Evolutionary conservation across 2,797 vertebrate genomes (phyloP).

Genomic region (Lepus townsendii): DNA sequence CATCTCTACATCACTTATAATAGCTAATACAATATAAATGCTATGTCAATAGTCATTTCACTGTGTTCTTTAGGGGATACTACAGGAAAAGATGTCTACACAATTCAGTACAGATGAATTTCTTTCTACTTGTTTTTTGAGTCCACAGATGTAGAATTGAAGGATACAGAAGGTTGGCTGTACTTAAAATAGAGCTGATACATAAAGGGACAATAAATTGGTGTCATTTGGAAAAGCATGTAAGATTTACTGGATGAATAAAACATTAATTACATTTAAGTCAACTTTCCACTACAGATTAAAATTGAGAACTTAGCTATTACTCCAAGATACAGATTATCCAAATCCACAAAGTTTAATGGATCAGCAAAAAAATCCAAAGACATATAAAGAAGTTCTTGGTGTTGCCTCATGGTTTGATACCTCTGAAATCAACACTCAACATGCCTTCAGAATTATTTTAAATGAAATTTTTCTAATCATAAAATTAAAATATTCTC

Average conservation of each 20-base stretch:
- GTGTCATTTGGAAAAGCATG: background rate
- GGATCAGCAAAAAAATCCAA: constrained; percentile 26
- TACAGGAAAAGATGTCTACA: background rate
- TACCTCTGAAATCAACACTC: background rate
- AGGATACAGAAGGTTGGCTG: background rate
- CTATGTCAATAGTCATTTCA: background rate
- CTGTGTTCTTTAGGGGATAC: background rate
- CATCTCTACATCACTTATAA: background rate
- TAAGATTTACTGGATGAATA: background rate
- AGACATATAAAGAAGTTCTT: background rate
- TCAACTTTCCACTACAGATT: background rate
- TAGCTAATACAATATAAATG: background rate
- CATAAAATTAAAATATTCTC: background rate
- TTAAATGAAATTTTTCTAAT: constrained; percentile 18
- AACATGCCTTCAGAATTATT: background rate
- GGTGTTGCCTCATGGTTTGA: background rate
- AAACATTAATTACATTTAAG: background rate
- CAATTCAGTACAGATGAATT: background rate
- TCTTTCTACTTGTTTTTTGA: background rate
- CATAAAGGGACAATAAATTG: background rate
- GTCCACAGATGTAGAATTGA: background rate
- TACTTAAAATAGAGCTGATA: background rate
- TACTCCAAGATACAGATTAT: background rate
- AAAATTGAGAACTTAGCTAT: background rate
- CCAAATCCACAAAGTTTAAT: background rate